These are phyloP conservation scores for Dasypogon diadema DNA, from an alignment of 2,888 invertebrate species.

Conservation along the genomic window DNA sequence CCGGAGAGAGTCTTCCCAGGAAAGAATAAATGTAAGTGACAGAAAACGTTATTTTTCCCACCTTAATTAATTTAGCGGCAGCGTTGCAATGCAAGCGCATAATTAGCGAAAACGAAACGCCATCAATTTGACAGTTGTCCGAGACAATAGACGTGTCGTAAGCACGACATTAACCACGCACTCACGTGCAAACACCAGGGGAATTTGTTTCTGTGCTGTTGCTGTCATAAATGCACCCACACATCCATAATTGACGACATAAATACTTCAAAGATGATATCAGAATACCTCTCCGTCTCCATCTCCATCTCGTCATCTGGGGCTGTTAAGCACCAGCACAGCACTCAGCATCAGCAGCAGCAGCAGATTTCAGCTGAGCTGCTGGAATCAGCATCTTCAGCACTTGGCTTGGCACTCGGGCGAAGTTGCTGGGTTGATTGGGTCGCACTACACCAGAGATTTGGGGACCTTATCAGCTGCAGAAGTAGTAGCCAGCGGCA, in stretches of 20 bases:
- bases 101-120: constrained; percentile 4
- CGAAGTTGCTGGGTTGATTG: too few relatives aligned
- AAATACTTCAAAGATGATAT: constrained; percentile 38
- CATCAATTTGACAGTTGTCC: background rate
- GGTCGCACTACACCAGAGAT: too few relatives aligned
- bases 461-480: too few relatives aligned
- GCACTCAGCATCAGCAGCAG: background rate
- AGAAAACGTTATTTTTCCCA: background rate
- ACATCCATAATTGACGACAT: constrained; percentile 33
- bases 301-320: too few relatives aligned
- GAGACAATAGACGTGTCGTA: background rate
- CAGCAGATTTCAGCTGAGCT: constrained; percentile 8
- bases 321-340: background rate
- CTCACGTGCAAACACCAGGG: constrained; percentile 27
- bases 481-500: too few relatives aligned
- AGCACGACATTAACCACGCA: constrained; percentile 16
- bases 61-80: background rate
- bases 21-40: constrained; percentile 39
- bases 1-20: constrained; percentile 24
- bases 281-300: background rate
- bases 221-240: constrained; percentile 33
- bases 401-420: too few relatives aligned
- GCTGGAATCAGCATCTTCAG: too few relatives aligned
- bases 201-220: background rate
- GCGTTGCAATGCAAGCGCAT: background rate